Evolutionary conservation across 2,113 vertebrate species (phyloP).

Genomic region (Vombatus ursinus): DNA sequence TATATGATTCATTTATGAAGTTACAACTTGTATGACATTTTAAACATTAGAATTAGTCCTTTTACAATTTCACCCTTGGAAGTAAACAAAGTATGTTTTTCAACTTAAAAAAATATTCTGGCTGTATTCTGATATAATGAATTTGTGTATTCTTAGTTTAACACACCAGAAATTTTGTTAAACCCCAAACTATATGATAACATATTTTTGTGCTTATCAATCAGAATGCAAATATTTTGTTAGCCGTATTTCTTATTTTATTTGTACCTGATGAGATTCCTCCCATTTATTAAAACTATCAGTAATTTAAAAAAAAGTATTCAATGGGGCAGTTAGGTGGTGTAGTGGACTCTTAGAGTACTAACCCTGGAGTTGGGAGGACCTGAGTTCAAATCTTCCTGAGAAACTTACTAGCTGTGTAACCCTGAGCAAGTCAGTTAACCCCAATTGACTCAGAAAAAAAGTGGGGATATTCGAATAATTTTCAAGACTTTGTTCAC

Average conservation of each 20-base stretch:
- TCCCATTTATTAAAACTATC: constrained; percentile 28
- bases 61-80: not conserved
- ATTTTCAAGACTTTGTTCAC: not conserved
- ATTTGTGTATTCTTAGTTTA: not conserved
- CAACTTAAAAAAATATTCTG: not conserved
- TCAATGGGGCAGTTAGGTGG: not conserved
- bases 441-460: not conserved
- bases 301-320: not conserved
- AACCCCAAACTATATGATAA: not conserved
- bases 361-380: not conserved
- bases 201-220: not conserved
- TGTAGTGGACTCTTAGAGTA: no score
- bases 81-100: not conserved
- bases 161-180: not conserved
- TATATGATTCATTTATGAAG: not conserved
- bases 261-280: constrained; percentile 28
- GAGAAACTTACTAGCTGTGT: not conserved
- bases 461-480: not conserved
- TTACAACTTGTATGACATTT: not conserved
- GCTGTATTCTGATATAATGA: not conserved
- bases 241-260: not conserved
- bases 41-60: not conserved
- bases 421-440: not conserved
- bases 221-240: constrained; percentile 16
- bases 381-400: not conserved